These are phyloP conservation scores for Carassius gibelio DNA, from an alignment of 2,113 vertebrate genomes.

Conservation along the genomic window DNA sequence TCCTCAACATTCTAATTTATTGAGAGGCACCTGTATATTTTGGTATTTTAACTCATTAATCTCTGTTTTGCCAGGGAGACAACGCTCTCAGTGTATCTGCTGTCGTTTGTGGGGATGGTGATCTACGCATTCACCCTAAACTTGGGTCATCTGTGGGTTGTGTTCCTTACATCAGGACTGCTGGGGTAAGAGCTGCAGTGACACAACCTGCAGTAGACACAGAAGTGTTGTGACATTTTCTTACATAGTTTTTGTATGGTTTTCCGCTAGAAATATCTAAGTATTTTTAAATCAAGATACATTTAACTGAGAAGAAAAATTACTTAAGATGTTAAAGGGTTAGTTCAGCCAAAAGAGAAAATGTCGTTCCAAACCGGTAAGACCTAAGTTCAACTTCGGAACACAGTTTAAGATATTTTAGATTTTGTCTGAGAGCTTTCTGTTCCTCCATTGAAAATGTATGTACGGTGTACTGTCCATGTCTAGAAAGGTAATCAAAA, in stretches of 20 bases:
- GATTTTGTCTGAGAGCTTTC: no score
- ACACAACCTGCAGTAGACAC: neutral
- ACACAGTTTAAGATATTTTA: no score
- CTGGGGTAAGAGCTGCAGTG: constrained; percentile 82
- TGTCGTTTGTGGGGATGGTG: constrained; percentile 88
- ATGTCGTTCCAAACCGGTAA: no score
- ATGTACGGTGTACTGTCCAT: no score
- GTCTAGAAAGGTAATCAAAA: no score
- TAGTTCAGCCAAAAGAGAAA: no score
- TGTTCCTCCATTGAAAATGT: no score
- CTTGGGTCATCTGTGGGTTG: constrained; percentile 86
- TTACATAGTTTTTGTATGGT: neutral
- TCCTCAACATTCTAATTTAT: no score
- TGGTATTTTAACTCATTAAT: neutral
- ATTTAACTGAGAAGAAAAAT: neutral
- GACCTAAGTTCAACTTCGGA: no score
- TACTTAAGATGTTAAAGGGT: neutral
- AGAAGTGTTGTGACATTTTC: neutral
- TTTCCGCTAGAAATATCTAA: neutral
- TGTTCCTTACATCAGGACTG: constrained; percentile 86
- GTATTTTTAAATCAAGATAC: neutral
- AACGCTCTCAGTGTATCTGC: constrained; percentile 82
- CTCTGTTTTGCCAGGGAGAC: constrained; percentile 79
- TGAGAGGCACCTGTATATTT: no score
- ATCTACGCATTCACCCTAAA: constrained; percentile 84